phyloP scores from a whole-genome alignment of 2,888 invertebrate species.

The Penaeus monodon region DNA sequence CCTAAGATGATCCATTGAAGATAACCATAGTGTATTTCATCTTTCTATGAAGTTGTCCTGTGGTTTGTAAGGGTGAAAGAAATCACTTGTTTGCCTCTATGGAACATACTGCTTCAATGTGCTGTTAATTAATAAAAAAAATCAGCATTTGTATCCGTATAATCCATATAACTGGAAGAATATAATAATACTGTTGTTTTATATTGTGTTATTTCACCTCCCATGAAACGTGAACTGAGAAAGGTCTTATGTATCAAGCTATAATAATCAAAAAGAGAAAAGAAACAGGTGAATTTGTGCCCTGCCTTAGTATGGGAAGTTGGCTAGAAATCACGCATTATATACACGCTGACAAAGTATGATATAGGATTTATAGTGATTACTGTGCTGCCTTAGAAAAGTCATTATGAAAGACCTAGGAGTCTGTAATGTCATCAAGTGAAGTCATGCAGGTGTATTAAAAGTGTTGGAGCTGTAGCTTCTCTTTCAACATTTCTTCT shows the following conservation, averaged over 20 bases:
- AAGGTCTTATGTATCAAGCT: background rate
- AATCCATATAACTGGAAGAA: constrained; percentile 63
- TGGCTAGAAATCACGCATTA: too few relatives aligned
- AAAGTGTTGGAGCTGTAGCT: too few relatives aligned
- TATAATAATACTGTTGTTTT: constrained; percentile 62
- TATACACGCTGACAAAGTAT: too few relatives aligned
- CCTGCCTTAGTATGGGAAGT: too few relatives aligned
- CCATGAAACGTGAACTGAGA: background rate
- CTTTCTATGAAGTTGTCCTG: constrained; percentile 58
- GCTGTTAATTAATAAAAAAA: constrained; percentile 57
- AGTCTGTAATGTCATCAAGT: too few relatives aligned
- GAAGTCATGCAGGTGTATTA: too few relatives aligned
- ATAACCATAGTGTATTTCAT: constrained; percentile 59
- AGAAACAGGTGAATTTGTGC: too few relatives aligned
- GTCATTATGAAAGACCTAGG: too few relatives aligned
- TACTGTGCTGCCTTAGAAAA: too few relatives aligned
- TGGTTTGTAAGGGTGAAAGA: constrained; percentile 58
- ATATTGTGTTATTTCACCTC: constrained; percentile 36
- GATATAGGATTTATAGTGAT: too few relatives aligned
- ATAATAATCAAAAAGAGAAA: background rate
- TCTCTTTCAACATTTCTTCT: too few relatives aligned
- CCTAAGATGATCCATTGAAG: constrained; percentile 49
- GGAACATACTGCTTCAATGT: constrained; percentile 62
- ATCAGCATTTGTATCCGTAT: constrained; percentile 62
- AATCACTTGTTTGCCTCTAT: constrained; percentile 62